Base-by-base conservation (phyloP, 53 echinoderm and acorn worm genomes). In the Henricia sp. region DNA sequence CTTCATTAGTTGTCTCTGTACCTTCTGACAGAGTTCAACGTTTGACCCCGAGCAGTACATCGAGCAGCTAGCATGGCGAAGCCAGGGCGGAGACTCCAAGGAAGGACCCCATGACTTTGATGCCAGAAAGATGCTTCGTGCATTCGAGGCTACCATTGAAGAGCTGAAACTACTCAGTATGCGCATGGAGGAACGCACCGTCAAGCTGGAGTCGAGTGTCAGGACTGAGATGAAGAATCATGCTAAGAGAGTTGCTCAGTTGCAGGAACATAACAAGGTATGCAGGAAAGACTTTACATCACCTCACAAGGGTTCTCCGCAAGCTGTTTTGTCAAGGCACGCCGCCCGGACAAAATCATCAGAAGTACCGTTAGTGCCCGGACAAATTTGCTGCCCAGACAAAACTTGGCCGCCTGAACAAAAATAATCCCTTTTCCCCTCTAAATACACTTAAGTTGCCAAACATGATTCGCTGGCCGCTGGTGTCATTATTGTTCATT, bases 181-280 rank as follows among this genome's bases (percentile, higher is more conserved):
- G 82, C 58, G 89, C 42, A 92, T 95, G 88, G 97, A 95, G 54
- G 94, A 99, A 55, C 88, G 86, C 69, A 95, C 95, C 11, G 89
- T 76, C 21, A 92, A 90, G 43, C 74, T 90, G 37, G 95, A 99
- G 33, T 70, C 91, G 17, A 89, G 77, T 25, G 65, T 99, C 64
- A 90, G 90, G 36, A 60, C 58, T 1, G 99, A 99, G 83, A 92
- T 77, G 25, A 99, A 95, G 56, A 77, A 69, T 52, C 99, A 99
- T 70, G 94, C 92, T 21, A 86, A 91, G 57, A 89, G 94, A 34
- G 91, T 99, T 43, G 92, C 89, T 32, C 90, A 92, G 42, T 72
- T 99, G 12, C 99, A 95, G 38, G 91, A 97, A 60, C 87, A 88
- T 34, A 94, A 99, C 62, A 94, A 99, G 99, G 99, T 99, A n/a